Conservation (phyloP, 2,797 vertebrate genomes). For the Calcarius lapponicus region DNA sequence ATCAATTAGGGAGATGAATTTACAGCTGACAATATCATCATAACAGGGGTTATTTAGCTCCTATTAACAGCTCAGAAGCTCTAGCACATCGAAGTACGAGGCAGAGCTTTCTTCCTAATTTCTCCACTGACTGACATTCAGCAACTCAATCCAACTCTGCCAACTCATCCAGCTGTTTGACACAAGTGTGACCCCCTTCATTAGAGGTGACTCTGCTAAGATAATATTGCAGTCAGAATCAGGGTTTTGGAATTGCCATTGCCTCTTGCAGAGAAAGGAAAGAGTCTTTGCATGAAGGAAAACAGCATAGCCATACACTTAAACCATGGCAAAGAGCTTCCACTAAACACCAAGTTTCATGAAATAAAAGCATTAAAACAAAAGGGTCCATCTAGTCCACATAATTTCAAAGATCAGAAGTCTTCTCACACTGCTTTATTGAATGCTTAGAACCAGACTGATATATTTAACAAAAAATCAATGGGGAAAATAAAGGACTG, state of each 20-base stretch:
- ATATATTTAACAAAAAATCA: slow-evolving; percentile 55
- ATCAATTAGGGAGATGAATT: neutral
- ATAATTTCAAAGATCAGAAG: neutral
- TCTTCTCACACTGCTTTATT: neutral
- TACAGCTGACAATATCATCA: neutral
- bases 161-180: neutral
- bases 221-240: neutral
- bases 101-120: neutral
- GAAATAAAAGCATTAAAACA: neutral
- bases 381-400: neutral
- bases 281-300: neutral
- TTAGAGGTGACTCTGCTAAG: neutral
- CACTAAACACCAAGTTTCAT: neutral
- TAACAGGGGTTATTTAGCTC: neutral
- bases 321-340: neutral
- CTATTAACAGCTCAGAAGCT: neutral
- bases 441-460: slow-evolving; percentile 33
- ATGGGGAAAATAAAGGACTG: slow-evolving; percentile 49
- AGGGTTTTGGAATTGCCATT: neutral
- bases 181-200: neutral
- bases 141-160: neutral
- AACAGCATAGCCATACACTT: neutral
- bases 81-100: neutral
- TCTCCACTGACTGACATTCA: neutral
- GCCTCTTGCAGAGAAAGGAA: neutral